phyloP scores from a whole-genome alignment of 2,888 invertebrate genomes.

The Leptinotarsa peninsularis region DNA sequence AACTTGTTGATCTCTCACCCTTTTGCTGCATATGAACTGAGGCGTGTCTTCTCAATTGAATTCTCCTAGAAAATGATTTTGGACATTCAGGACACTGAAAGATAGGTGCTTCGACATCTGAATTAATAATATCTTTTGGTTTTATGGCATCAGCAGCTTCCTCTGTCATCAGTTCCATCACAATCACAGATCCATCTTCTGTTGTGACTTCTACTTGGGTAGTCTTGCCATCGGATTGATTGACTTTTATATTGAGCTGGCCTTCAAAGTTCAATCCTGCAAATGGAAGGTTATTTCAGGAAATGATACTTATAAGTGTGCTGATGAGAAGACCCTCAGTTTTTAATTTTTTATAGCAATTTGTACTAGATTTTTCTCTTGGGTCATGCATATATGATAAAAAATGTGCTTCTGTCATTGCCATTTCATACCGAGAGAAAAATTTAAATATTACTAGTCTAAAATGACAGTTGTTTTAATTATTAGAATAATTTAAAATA shows the following conservation, averaged over 20 bases:
- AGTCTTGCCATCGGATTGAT: conserved; percentile 60
- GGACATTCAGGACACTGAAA: conserved; percentile 75
- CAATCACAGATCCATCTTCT: conserved; percentile 67
- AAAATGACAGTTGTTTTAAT: no score
- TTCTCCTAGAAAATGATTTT: conserved; percentile 72
- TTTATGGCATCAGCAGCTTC: conserved; percentile 52
- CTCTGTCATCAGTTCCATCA: conserved; percentile 66
- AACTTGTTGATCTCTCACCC: conserved; percentile 50
- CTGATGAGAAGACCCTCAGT: no score
- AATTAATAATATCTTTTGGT: conserved; percentile 52
- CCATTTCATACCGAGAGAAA: no score
- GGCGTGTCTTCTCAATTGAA: conserved; percentile 72
- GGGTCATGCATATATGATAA: no score
- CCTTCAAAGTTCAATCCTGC: conserved; percentile 60
- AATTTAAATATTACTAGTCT: no score
- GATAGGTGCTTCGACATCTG: conserved; percentile 65
- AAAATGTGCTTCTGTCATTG: no score
- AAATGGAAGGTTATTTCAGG: conserved; percentile 3
- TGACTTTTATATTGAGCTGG: conserved; percentile 63
- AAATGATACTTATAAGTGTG: no score
- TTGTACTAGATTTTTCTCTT: no score
- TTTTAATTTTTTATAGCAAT: no score
- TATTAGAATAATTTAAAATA: no score
- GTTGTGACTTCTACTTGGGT: conserved; percentile 67
- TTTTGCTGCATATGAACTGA: conserved; percentile 73